Percentiles rank a stretch among this genome's conserved stretches.
phyloP scores from a whole-genome alignment of 2,888 invertebrate species.

The Machimus rusticus region DNA sequence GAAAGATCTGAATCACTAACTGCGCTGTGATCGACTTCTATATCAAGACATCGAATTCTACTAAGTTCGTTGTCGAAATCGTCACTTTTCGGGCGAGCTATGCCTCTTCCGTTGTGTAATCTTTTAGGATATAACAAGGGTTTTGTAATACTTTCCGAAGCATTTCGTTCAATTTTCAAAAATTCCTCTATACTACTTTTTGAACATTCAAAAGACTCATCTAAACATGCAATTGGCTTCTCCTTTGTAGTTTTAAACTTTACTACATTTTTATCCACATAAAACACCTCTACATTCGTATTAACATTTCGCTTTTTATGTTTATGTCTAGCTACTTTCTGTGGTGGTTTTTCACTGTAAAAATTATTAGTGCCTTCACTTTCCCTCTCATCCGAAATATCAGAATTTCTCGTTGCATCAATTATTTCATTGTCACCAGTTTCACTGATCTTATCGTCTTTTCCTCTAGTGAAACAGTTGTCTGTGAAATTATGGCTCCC shows the following conservation, averaged over 20 bases:
- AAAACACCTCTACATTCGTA: not conserved
- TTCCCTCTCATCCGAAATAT: not conserved
- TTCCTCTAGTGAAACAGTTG: not conserved
- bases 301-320: not conserved
- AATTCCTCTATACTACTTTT: not conserved
- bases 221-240: not conserved
- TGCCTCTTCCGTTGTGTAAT: not conserved
- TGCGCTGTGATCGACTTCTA: not conserved
- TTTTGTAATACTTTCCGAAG: not conserved
- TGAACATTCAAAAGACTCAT: not conserved
- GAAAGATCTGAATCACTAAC: not conserved
- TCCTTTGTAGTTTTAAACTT: not conserved
- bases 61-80: constrained; percentile 1
- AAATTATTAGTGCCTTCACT: not conserved
- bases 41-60: not conserved
- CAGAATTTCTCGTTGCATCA: not conserved
- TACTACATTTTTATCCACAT: not conserved
- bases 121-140: not conserved
- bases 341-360: not conserved
- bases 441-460: not conserved
- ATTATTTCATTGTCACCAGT: not conserved
- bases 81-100: not conserved
- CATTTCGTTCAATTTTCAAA: not conserved
- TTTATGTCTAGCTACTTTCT: not conserved
- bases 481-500: constrained; percentile 42